Percentiles rank a stretch among this genome's conserved stretches.
Evolutionary conservation across 2,113 vertebrate genomes (phyloP).

Genomic region (Australoheros scitulus): DNA sequence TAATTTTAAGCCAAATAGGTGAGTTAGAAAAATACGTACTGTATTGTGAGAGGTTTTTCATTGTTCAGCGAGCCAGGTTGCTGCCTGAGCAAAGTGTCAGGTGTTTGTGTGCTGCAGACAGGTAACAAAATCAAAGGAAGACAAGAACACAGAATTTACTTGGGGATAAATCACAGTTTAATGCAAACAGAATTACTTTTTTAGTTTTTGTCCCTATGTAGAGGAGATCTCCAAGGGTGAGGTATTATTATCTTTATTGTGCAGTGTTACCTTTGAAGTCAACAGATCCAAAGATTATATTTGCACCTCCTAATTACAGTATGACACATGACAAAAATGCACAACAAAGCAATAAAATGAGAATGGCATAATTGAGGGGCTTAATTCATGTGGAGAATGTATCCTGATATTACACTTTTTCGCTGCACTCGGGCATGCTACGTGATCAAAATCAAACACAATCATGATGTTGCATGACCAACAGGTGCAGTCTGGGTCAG

Average conservation of each 20-base stretch:
- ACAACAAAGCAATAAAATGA: background rate
- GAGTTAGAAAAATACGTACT: background rate
- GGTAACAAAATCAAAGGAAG: background rate
- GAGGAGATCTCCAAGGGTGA: no score
- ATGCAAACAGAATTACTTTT: no score
- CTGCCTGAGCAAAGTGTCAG: background rate
- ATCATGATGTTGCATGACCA: background rate
- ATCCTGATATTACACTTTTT: background rate
- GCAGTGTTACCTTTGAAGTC: no score
- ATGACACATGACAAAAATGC: no score
- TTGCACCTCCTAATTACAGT: no score
- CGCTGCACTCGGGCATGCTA: background rate
- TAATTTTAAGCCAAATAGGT: background rate
- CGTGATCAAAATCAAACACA: background rate
- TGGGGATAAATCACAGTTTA: background rate
- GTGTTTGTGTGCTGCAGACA: background rate
- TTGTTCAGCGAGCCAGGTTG: background rate
- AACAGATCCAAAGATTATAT: no score
- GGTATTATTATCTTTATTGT: no score
- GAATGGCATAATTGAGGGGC: background rate
- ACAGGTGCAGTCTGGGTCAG: background rate
- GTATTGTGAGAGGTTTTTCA: background rate
- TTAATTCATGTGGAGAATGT: background rate
- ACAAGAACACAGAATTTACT: conserved; percentile 1
- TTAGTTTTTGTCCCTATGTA: no score